phyloP scores from a whole-genome alignment of 2,797 vertebrate genomes.

The Thaleichthys pacificus region DNA sequence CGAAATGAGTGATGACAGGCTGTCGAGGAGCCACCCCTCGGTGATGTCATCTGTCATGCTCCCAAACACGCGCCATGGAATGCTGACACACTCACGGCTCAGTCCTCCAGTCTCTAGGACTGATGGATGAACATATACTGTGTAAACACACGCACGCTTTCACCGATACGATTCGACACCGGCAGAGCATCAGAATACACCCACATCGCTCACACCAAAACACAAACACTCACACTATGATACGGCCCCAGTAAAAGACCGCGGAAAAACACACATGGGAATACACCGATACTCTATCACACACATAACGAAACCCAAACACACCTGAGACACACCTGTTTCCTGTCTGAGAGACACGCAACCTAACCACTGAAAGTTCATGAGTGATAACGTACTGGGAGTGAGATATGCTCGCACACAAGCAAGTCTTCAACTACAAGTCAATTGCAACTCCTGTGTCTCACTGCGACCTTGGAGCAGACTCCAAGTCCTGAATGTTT shows the following conservation, averaged over 20 bases:
- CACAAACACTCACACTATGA: too few species aligned
- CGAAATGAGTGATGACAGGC: slow-evolving; percentile 9
- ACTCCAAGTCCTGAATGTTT: background rate
- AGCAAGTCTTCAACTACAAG: too few species aligned
- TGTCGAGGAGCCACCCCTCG: background rate
- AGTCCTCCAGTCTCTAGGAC: background rate
- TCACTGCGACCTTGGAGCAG: slow-evolving; percentile 4
- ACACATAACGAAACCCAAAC: slow-evolving; percentile 1
- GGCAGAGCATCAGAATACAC: background rate
- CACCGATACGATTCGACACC: too few species aligned
- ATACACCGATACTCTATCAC: background rate
- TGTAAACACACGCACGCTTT: background rate
- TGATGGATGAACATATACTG: background rate
- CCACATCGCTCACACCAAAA: too few species aligned
- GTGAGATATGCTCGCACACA: too few species aligned
- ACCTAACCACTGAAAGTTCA: background rate
- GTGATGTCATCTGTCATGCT: background rate
- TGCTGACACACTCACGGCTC: slow-evolving; percentile 10
- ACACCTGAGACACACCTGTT: background rate
- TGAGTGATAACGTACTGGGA: too few species aligned
- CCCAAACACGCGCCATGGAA: slow-evolving; percentile 11
- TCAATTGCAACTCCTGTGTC: slow-evolving; percentile 4
- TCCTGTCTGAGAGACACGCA: slow-evolving; percentile 6
- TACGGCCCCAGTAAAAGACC: too few species aligned
- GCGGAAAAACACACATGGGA: slow-evolving; percentile 14